These are phyloP conservation scores for Rhegmatorhina hoffmannsi DNA, from an alignment of 2,113 vertebrate species.

Conservation along the genomic window DNA sequence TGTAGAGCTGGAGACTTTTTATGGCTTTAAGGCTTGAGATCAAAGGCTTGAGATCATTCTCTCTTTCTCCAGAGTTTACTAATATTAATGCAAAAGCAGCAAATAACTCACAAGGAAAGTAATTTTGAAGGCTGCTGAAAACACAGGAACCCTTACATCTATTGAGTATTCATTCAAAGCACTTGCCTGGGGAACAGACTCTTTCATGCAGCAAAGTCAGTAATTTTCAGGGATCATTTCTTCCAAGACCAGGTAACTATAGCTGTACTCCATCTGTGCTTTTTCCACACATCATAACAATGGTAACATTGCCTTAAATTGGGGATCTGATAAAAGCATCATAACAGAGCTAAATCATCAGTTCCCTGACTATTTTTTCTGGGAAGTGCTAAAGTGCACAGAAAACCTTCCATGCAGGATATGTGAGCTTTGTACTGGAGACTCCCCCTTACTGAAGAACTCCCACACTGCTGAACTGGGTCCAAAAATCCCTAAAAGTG, in stretches of 20 bases:
- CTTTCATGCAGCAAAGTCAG: neutral
- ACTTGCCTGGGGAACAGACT: neutral
- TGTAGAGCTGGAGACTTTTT: neutral
- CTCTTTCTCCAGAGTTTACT: slow-evolving; percentile 1
- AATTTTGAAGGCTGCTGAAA: slow-evolving; percentile 15
- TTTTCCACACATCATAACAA: neutral
- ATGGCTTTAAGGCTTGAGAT: neutral
- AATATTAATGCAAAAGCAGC: neutral
- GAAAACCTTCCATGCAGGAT: neutral
- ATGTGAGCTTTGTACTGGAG: neutral
- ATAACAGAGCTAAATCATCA: neutral
- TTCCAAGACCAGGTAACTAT: neutral
- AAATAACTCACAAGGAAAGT: neutral
- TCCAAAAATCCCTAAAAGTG: neutral
- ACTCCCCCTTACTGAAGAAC: neutral
- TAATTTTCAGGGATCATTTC: neutral
- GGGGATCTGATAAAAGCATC: neutral
- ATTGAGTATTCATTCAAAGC: neutral
- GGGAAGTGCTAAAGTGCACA: neutral
- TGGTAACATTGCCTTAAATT: neutral
- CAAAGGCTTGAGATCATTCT: neutral
- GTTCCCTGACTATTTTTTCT: neutral
- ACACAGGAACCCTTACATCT: neutral
- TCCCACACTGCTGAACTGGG: neutral
- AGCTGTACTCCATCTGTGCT: neutral